phyloP scores from a whole-genome alignment of 2,797 vertebrate species.

The Cossypha caffra region DNA sequence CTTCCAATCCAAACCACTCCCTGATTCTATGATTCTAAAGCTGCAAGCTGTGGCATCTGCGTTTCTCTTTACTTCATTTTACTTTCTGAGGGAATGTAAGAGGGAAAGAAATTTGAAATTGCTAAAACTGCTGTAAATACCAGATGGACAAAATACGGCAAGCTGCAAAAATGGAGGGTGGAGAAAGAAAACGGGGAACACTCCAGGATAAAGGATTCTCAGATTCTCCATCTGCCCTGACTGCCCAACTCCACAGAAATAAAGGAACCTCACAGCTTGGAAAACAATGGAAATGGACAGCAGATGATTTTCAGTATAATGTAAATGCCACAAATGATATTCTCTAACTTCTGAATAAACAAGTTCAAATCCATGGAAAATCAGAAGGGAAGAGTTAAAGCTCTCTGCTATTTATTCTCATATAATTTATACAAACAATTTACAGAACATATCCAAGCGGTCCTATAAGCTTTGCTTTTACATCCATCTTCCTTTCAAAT shows the following conservation, averaged over 20 bases:
- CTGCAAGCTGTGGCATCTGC: background rate
- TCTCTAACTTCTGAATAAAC: conserved; percentile 43
- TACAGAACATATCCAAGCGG: background rate
- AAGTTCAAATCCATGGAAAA: conserved; percentile 41
- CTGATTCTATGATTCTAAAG: background rate
- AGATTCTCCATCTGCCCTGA: background rate
- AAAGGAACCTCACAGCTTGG: background rate
- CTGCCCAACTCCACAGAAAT: background rate
- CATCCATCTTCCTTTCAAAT: conserved; percentile 35
- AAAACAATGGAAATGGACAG: conserved; percentile 7
- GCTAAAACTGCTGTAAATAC: conserved; percentile 19
- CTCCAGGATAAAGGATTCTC: background rate
- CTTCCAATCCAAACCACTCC: background rate
- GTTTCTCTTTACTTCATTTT: background rate
- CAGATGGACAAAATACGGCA: background rate
- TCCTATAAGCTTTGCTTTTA: conserved; percentile 3
- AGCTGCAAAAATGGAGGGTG: background rate
- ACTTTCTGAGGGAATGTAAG: background rate
- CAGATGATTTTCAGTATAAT: background rate
- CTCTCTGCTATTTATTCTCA: conserved; percentile 38
- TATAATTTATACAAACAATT: conserved; percentile 53
- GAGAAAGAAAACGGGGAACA: background rate
- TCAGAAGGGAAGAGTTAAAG: conserved; percentile 55
- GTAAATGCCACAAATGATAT: conserved; percentile 9
- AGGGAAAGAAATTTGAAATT: background rate